phyloP scores from a whole-genome alignment of 2,113 vertebrate species.

The Cricetomys ansorgei region DNA sequence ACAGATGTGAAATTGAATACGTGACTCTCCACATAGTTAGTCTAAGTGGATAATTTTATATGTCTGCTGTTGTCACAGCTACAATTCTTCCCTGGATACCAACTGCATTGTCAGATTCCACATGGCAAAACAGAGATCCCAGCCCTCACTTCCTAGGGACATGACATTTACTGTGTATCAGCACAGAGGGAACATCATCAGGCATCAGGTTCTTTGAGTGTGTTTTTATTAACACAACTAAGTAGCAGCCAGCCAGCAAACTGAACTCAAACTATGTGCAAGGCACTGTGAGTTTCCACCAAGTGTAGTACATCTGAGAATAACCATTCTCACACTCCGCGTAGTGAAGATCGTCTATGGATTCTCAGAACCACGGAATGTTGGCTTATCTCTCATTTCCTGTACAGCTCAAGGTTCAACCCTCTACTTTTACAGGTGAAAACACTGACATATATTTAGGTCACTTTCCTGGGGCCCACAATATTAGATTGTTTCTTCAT shows the following conservation, averaged over 20 bases:
- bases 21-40: slow-evolving; percentile 44
- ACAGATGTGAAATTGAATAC: slow-evolving; percentile 49
- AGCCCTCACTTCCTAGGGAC: slow-evolving; percentile 39
- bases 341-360: slow-evolving; percentile 32
- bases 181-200: slow-evolving; percentile 16
- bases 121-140: slow-evolving; percentile 48
- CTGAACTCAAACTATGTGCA: slow-evolving; percentile 55
- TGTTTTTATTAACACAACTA: slow-evolving; percentile 58
- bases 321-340: slow-evolving; percentile 47
- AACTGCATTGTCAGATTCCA: slow-evolving; percentile 54
- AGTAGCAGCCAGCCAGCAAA: slow-evolving; percentile 50
- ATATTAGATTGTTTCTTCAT: slow-evolving; percentile 59
- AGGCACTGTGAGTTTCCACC: slow-evolving; percentile 67
- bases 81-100: slow-evolving; percentile 56
- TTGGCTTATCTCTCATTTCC: slow-evolving; percentile 52
- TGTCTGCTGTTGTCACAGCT: slow-evolving; percentile 54
- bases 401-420: slow-evolving; percentile 53
- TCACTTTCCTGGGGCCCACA: slow-evolving; percentile 25
- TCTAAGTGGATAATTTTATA: slow-evolving; percentile 29
- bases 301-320: slow-evolving; percentile 39
- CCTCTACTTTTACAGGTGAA: slow-evolving; percentile 58
- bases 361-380: slow-evolving; percentile 55
- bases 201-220: slow-evolving; percentile 52
- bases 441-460: slow-evolving; percentile 54
- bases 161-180: slow-evolving; percentile 61